Evolutionary conservation across 2,888 invertebrate genomes (phyloP).

Genomic region (Eupithecia vulgata): DNA sequence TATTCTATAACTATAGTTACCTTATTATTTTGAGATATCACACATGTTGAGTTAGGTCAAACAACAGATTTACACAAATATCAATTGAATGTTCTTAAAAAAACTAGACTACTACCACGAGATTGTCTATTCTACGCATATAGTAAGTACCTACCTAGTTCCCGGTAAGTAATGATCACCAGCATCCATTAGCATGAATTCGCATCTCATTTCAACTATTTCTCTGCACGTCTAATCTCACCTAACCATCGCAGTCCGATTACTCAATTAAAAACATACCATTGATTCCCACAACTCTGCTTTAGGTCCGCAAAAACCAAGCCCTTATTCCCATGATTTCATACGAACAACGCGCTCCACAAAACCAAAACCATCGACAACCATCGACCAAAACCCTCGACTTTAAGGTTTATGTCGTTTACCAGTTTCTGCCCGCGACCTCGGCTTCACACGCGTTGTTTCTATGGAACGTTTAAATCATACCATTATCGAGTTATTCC

Average conservation of each 20-base stretch:
- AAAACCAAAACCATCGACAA: background rate
- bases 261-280: slow-evolving; percentile 51
- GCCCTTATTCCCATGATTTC: background rate
- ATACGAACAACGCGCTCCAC: background rate
- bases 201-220: slow-evolving; percentile 2
- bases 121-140: too few relatives aligned
- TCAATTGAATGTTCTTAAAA: too few relatives aligned
- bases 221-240: slow-evolving; percentile 19
- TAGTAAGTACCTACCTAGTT: background rate
- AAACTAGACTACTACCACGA: too few relatives aligned
- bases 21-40: too few relatives aligned
- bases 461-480: too few relatives aligned
- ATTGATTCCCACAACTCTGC: slow-evolving; percentile 55
- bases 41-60: background rate
- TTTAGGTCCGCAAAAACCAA: slow-evolving; percentile 57
- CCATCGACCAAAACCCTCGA: too few relatives aligned
- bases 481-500: too few relatives aligned
- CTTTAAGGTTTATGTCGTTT: background rate
- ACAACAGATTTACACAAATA: background rate
- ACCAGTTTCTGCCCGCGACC: too few relatives aligned
- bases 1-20: too few relatives aligned
- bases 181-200: slow-evolving; percentile 2
- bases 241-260: slow-evolving; percentile 33
- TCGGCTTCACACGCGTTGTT: too few relatives aligned
- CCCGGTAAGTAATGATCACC: background rate